Base-by-base conservation (phyloP, 1,140 invertebrate species). In the Procambarus clarkii region DNA sequence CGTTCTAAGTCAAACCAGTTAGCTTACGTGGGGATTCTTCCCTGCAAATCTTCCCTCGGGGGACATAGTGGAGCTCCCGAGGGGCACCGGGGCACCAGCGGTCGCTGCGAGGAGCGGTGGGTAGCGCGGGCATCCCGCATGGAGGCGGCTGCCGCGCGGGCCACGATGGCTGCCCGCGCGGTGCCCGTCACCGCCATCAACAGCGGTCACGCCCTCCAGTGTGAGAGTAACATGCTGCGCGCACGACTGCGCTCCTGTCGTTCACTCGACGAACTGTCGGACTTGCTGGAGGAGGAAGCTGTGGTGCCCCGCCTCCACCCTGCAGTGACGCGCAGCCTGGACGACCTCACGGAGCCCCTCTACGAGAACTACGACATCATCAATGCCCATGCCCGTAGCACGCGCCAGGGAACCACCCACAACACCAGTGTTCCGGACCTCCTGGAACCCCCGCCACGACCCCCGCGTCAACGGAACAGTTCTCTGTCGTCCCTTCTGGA, bases 231-330 rank as follows among this genome's bases (percentile, higher is more conserved):
- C 45, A 79, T 80, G 83, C 11, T 34, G 84, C 46, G 85, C 11
- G 88, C 80, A n/a, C 81, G 92, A 15, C 78, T 93, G 34, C 80
- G 92, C 21, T 93, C 90, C 9, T 93, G 91, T 46, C 86, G 92
- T 3, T 92, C 90, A 13, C 78, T 93, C 50, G 92, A 93, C 50
- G 92, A 93, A 79, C 77, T 93, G n/a, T 93, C 92, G 2, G 92
- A 93, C 46, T 77, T 93, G 45, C 86, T 90, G 7, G 90, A 93
- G 9, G 87, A 92, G 77, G 92, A 93, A 58, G 80, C 81, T 13
- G 18, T 15, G 4, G 18, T 74, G 7, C 48, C 80, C 45, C 85
- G 64, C 82, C 60, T 83, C 83, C 60, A 80, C 50, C 69, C 88
- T 48, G 71, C 82, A 58, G 54, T 76, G 58, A 91, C 90, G 2